Evolutionary conservation across 2,113 vertebrate species (phyloP).

Genomic region (Dendropsophus ebraccatus): DNA sequence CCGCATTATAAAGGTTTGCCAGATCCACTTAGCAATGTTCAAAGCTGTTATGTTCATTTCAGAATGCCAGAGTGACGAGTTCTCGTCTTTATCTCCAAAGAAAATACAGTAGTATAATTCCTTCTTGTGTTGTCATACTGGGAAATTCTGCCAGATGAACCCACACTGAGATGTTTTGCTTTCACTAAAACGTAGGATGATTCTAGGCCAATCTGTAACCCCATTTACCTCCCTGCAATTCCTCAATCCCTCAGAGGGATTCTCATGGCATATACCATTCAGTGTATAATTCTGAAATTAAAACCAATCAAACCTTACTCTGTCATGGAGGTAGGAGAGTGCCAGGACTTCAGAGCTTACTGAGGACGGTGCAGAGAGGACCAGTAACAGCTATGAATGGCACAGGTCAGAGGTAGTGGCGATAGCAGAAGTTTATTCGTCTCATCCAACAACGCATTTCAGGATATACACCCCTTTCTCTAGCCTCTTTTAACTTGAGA

Average conservation of each 20-base stretch:
- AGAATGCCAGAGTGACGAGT: constrained; percentile 54
- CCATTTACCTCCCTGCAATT: constrained; percentile 23
- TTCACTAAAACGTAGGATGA: constrained; percentile 17
- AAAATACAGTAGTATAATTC: constrained; percentile 58
- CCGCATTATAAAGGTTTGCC: constrained; percentile 39
- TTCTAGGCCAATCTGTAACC: constrained; percentile 34
- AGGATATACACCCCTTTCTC: too few relatives aligned
- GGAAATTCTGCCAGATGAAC: constrained; percentile 33
- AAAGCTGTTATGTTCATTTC: constrained; percentile 48
- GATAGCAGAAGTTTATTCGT: too few relatives aligned
- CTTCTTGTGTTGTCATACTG: constrained; percentile 51
- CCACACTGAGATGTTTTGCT: constrained; percentile 47
- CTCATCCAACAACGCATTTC: too few relatives aligned
- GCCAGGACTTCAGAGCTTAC: too few relatives aligned
- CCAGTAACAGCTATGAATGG: too few relatives aligned
- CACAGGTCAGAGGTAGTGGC: too few relatives aligned
- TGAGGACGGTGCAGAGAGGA: too few relatives aligned
- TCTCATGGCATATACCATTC: too few relatives aligned
- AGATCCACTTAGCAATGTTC: constrained; percentile 53
- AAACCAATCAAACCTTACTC: too few relatives aligned
- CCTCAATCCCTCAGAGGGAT: not conserved
- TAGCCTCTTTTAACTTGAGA: too few relatives aligned
- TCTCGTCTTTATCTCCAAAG: constrained; percentile 56
- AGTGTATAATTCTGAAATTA: too few relatives aligned
- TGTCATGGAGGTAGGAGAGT: too few relatives aligned